Base-by-base conservation (phyloP, 2,113 vertebrate species). In the Pelodiscus sinensis region DNA sequence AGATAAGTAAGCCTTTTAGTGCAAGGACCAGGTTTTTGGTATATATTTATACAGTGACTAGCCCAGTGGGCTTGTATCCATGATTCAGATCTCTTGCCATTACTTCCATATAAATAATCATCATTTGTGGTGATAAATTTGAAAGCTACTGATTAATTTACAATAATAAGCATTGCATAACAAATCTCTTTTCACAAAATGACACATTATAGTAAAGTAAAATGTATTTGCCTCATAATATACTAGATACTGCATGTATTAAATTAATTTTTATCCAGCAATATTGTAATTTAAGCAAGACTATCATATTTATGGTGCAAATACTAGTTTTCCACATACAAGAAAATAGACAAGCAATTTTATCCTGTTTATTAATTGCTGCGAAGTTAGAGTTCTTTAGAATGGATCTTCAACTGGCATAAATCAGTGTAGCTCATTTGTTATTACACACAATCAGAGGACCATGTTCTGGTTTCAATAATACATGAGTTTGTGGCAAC, bases 401-500 rank as follows among this genome's bases (percentile, higher is more conserved):
- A 55, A 8, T 82, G 87, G 86, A 92, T 89, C 84, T 71, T 58
- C 16, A 91, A 89, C 54, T 84, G 21, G 27, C 78, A 29, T 15
- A 14, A 7, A 77, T 51, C 55, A 3, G 50, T 19, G 58, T 73
- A 91, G 58, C 91, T 90, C 68, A 51, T 1, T 81, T 87, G 60
- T 82, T 86, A 90, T 94, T 90, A 6, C 29, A 14, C 38, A 1
- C 83, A 29, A 13, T 0, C 5, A 0, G 78, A 81, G 91, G 77
- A 56, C 88, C 85, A 35, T 85, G 81, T 84, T 90, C 62, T 15
- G 79, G 86, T 92, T 90, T 52, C 93, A 9, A 60, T 90, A 94
- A 29, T 25, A 0, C 44, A 2, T 84, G 73, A 25, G 86, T 25
- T 86, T 73, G 75, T 6, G 82, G 77, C 57, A 81, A 79, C 85